Conservation (phyloP, 2,797 vertebrate species). For the Atherinosoma microstoma region DNA sequence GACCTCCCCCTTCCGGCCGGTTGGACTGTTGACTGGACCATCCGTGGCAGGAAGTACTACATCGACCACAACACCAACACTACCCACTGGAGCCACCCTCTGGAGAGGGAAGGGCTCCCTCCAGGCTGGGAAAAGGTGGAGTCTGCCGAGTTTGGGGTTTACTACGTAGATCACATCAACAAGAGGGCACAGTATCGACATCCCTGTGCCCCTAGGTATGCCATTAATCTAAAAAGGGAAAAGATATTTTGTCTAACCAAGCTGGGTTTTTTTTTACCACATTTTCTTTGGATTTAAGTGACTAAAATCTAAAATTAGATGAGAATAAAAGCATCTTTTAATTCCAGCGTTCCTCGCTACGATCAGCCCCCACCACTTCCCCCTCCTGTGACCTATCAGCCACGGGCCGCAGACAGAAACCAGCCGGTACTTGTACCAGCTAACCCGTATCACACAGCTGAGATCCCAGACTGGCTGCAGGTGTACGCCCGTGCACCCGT, state of each 20-base stretch:
- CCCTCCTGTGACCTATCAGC: conserved; percentile 92
- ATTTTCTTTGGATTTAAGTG: neutral
- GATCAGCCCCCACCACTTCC: conserved; percentile 92
- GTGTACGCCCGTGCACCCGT: conserved; percentile 97
- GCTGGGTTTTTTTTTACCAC: neutral
- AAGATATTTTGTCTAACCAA: neutral
- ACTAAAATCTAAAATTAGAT: neutral
- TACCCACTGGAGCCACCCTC: conserved; percentile 98
- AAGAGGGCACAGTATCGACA: conserved; percentile 96
- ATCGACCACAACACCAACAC: conserved; percentile 99
- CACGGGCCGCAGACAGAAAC: conserved; percentile 89
- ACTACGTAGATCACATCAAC: conserved; percentile 98
- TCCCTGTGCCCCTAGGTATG: conserved; percentile 95
- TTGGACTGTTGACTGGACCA: conserved; percentile 99
- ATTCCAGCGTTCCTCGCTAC: conserved; percentile 92
- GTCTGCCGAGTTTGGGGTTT: conserved; percentile 94
- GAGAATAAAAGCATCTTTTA: conserved; percentile 9
- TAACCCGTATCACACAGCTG: conserved; percentile 97
- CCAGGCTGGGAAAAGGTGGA: conserved; percentile 98
- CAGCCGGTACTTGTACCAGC: conserved; percentile 94
- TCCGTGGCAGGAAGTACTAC: conserved; percentile 96
- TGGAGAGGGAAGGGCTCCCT: conserved; percentile 95
- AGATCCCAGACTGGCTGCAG: conserved; percentile 99
- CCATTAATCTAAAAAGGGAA: neutral
- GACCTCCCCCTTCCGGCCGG: conserved; percentile 93